A percentile compares a stretch with the other conserved stretches of the same genome.
These are phyloP conservation scores for Urocitellus parryii DNA, from an alignment of 2,113 vertebrate genomes.

Conservation along the genomic window DNA sequence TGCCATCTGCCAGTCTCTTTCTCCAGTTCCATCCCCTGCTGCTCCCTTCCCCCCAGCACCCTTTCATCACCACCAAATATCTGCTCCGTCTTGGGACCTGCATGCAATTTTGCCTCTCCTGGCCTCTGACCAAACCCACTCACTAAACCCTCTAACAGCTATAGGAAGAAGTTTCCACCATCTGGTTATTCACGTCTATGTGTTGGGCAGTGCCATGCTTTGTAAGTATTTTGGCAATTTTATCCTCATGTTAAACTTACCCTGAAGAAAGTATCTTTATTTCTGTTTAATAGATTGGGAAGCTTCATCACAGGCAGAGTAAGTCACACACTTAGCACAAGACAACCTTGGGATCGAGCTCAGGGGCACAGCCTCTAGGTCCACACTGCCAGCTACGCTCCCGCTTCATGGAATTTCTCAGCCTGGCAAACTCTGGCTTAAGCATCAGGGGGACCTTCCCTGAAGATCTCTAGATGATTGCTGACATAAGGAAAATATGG, in stretches of 20 bases:
- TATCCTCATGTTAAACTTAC: too few relatives aligned
- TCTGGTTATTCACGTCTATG: not conserved
- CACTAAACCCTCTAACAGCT: not conserved
- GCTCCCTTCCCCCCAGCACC: rapidly evolving
- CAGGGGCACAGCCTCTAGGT: not conserved
- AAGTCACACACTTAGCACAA: too few relatives aligned
- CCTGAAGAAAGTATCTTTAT: not conserved
- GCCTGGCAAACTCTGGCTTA: not conserved
- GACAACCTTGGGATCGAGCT: not conserved
- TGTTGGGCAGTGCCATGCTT: not conserved
- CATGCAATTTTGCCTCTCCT: not conserved
- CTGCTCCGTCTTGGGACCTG: not conserved
- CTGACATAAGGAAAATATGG: too few relatives aligned
- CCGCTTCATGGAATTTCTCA: not conserved
- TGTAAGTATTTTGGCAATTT: not conserved
- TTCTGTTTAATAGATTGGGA: not conserved
- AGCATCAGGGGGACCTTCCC: not conserved
- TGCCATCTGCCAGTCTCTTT: too few relatives aligned
- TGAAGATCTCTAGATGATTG: not conserved
- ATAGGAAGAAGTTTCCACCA: not conserved
- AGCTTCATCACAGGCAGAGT: too few relatives aligned
- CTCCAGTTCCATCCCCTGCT: not conserved
- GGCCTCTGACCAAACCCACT: not conserved
- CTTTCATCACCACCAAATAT: not conserved
- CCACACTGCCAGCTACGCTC: rapidly evolving